Evolutionary conservation across 2,113 vertebrate species (phyloP), one percentile per base, ranked within the genome.

Genomic region (Gracilinanus agilis): DNA sequence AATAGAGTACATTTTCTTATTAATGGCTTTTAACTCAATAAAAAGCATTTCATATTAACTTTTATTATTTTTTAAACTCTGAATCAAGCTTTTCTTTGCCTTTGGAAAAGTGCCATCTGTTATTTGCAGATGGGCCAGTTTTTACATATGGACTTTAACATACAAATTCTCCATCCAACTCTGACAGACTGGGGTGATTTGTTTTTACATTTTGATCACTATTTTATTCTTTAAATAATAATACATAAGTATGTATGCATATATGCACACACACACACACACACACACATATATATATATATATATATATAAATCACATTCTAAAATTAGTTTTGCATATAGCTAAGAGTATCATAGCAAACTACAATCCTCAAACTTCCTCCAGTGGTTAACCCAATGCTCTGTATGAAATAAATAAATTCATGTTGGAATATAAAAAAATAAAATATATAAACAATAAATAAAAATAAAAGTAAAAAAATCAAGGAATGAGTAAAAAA

Each of bases 1-100:
- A 92, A 94, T 94, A 95, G 93, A 97, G 97, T 97, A 96, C 94
- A 93, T 96, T 10, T 92, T 90, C 94, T 97, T 97, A 97, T 98
- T 97, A 95, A 89, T 95, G 92, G 67, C 94, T 95, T 94, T 83
- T 91, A 96, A 95, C 53, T 95, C 93, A 95, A 98, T 96, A 97
- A 92, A 95, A 96, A 67, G 89, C 92, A 96, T 96, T 96, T 95
- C 21, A 96, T 93, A 96, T 53, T 94, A 89, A 98, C 96, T 92
- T 95, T 88, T 90, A 92, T 40, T 97, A 92, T 94, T 92, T 91
- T 27, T 90, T 94, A 92, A 93, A 88, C 91, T 56, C 95, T 94
- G 89, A 96, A 96, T 97, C 92, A 40, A 97, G 90, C n/a, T 67
- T 96, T 94, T 61, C 19, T 29, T 75, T 54, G 8, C 67, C 91